Evolutionary conservation across 1,140 invertebrate genomes (phyloP), one percentile per base, ranked within the genome.

Genomic region (Hesperophylax magnus): DNA sequence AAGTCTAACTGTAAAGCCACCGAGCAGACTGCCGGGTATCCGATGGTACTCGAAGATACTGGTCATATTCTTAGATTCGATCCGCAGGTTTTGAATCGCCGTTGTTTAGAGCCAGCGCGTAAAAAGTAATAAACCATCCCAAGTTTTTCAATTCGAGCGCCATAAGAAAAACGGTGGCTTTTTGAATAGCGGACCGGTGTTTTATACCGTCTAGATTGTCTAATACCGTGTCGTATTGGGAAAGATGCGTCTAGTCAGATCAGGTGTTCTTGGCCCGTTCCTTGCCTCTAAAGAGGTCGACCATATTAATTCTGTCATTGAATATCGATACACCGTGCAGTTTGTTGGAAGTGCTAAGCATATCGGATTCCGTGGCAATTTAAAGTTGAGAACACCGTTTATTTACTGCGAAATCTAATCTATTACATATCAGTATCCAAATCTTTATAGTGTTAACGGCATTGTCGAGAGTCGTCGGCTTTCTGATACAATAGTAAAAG

Each of bases 1-100:
- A 82, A 82, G 53, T 63, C 76, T 82, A 82, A 82, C 81, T 82
- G 81, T 82, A 82, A 74, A 82, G 34, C 22, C 53, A 31, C 15
- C 54, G 54, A 31, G 20, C 54, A 60, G 72, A 60, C 72, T 17
- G 53, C 7, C 72, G 54, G 72, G 71, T 72, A 72, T 58, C 72
- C 24, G 54, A 58, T 58, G 31, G 71, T 54, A 74, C 47, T n/a
- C 54, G 20, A n/a, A 58, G 53, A 20, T 15, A 52, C 67, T 24
- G 47, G 69, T 72, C 69, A 54, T 72, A 72, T 72, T 54, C 47
- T 54, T 31, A 54, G 69, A 72, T 72, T 72, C 69, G 69, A 72
- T 72, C 69, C 69, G 69, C 39, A 54, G 69, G 52, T 53, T 27
- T 72, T 53, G 69, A 72, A 72, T 72, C 54, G 39, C 47, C 47